These are phyloP conservation scores for Netelia melanura DNA, from an alignment of 2,888 invertebrate genomes.

Conservation along the genomic window DNA sequence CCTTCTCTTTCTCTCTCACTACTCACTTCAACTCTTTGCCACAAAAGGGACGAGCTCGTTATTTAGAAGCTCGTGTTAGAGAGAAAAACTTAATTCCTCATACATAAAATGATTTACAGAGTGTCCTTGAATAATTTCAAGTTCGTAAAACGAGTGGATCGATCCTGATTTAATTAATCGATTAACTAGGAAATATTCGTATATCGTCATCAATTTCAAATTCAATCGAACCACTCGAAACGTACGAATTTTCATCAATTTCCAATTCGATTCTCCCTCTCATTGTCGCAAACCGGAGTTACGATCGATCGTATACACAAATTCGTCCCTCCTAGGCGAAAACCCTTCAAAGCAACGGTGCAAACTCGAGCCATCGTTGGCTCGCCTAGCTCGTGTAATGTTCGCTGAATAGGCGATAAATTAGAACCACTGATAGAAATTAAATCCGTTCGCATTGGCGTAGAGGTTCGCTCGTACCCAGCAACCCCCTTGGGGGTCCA, in stretches of 20 bases:
- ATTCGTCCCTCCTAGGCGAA: constrained; percentile 10
- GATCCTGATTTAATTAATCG: neutral
- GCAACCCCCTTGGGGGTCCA: constrained; percentile 10
- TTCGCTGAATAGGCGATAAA: constrained; percentile 78
- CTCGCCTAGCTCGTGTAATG: constrained; percentile 42
- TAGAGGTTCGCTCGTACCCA: constrained; percentile 16
- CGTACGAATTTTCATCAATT: neutral
- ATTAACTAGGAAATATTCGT: constrained; percentile 7
- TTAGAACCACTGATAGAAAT: constrained; percentile 81
- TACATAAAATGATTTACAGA: constrained; percentile 34
- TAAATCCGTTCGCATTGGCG: constrained; percentile 78
- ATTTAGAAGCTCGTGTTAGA: constrained; percentile 67
- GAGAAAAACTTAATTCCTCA: constrained; percentile 34
- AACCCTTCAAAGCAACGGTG: constrained; percentile 38
- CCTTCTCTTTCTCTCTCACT: constrained; percentile 23
- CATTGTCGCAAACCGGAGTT: neutral
- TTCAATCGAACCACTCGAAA: neutral
- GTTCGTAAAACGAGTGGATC: neutral
- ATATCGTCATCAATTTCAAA: constrained; percentile 10
- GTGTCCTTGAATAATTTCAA: constrained; percentile 14
- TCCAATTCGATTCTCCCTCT: neutral
- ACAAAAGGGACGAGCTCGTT: constrained; percentile 72
- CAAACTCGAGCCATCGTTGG: constrained; percentile 4
- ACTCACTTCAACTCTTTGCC: constrained; percentile 40
- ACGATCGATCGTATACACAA: constrained; percentile 1